Conservation (phyloP, 2,888 invertebrate genomes). For the Rhagophthalmus giganteus region DNA sequence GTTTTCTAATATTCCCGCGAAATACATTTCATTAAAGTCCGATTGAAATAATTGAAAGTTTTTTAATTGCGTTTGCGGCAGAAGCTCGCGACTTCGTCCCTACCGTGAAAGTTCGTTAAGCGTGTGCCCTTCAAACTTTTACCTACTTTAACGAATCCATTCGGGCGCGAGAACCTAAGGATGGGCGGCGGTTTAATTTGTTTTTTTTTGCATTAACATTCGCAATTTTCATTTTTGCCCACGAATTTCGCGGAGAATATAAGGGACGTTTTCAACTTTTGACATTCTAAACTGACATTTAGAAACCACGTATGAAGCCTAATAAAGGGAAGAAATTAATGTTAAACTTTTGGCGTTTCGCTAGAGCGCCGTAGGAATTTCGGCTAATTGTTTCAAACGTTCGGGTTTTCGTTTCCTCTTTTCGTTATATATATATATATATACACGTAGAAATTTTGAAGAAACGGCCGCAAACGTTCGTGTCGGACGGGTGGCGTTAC, state of each 20-base stretch:
- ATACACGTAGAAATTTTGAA: no score
- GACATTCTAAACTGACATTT: not conserved
- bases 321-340: not conserved
- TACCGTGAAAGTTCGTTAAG: not conserved
- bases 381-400: not conserved
- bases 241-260: not conserved
- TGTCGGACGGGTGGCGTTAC: no score
- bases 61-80: constrained; percentile 34
- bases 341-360: not conserved
- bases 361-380: not conserved
- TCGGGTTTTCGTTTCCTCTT: no score
- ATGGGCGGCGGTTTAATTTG: constrained; percentile 1
- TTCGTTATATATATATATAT: no score
- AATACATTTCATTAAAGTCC: constrained; percentile 35
- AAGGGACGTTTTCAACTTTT: no score
- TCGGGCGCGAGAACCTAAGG: not conserved
- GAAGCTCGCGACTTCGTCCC: constrained; percentile 1
- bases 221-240: not conserved
- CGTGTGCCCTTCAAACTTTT: not conserved
- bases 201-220: not conserved
- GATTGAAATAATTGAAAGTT: constrained; percentile 36
- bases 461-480: no score
- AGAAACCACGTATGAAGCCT: not conserved
- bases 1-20: constrained; percentile 26
- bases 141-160: not conserved